A percentile compares a stretch with the other conserved stretches of the same genome.
phyloP scores from a whole-genome alignment of 2,797 vertebrate species.

The Pachyuromys duprasi region DNA sequence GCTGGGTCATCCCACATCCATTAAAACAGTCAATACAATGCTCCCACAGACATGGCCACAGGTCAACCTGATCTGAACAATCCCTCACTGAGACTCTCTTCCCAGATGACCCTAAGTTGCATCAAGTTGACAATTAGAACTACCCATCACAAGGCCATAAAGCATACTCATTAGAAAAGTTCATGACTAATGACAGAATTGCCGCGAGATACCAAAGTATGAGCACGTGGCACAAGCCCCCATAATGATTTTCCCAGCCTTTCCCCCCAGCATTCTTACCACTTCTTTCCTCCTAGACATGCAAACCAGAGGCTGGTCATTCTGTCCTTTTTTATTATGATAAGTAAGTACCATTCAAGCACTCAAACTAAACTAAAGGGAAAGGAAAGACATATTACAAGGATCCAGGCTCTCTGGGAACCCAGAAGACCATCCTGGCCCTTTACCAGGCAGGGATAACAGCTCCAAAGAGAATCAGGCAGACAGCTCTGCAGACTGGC shows the following conservation, averaged over 20 bases:
- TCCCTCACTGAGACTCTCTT: not conserved
- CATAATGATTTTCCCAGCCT: not conserved
- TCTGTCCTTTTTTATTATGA: not conserved
- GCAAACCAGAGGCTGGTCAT: not conserved
- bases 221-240: rapidly evolving
- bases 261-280: rapidly evolving
- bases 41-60: not conserved
- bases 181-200: not conserved
- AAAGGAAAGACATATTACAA: not conserved
- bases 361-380: not conserved
- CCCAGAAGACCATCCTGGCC: not conserved
- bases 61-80: not conserved
- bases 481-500: not conserved
- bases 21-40: not conserved
- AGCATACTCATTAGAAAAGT: not conserved
- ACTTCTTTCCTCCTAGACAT: not conserved
- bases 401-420: not conserved
- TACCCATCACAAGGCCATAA: not conserved
- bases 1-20: not conserved
- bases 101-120: not conserved
- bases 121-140: not conserved
- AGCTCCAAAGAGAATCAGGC: not conserved
- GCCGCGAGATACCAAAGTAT: not conserved
- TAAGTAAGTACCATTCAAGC: not conserved
- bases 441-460: not conserved